Evolutionary conservation across 2,113 vertebrate genomes (phyloP), one percentile per base, ranked within the genome.

Genomic region (Forbesichthys agassizii): DNA sequence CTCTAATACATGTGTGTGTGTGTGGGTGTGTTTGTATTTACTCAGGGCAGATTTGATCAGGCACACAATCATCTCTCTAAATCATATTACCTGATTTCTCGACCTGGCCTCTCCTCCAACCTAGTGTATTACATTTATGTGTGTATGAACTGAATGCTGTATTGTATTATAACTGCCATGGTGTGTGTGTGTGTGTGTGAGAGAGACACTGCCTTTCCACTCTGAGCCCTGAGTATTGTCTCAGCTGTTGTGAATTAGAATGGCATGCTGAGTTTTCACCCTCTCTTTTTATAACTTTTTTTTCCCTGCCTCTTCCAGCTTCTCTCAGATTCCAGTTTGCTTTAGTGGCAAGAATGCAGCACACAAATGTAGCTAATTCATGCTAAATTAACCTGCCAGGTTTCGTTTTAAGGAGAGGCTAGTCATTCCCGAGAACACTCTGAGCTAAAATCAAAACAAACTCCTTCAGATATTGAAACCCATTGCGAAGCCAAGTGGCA

Each of bases 231-330:
- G 36, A 42, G 60, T 89, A 85, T 92, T 92, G 57, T 90, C 82
- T 90, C 92, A 93, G 92, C 91, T 93, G 93, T 85, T 91, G 84
- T 89, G 88, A 88, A 91, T 93, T 91, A 91, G 77, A 78, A 69
- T 80, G 76, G 82, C 83, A 90, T 85, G 88, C 82, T 72, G 3
- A 11, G 49, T 48, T 55, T 56, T 66, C 68, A 64, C 68, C 1
- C 68, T 77, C 61, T 59, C 69, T 16, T 3, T 33, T 51, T 64
- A 48, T 74, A 55, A 48, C 12, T 14, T 54, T 14, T 14, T 16
- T 68, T 46, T 64, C 63, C 51, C 27, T 72, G 14, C 14, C 27
- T 33, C 51, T 54, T 27, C 11, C 46, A 16, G 12, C 9, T 11
- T 10, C 55, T 71, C 58, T 71, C 51, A 58, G 16, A 51, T 72